phyloP scores from a whole-genome alignment of 2,113 vertebrate genomes.

The Accipiter cooperii region DNA sequence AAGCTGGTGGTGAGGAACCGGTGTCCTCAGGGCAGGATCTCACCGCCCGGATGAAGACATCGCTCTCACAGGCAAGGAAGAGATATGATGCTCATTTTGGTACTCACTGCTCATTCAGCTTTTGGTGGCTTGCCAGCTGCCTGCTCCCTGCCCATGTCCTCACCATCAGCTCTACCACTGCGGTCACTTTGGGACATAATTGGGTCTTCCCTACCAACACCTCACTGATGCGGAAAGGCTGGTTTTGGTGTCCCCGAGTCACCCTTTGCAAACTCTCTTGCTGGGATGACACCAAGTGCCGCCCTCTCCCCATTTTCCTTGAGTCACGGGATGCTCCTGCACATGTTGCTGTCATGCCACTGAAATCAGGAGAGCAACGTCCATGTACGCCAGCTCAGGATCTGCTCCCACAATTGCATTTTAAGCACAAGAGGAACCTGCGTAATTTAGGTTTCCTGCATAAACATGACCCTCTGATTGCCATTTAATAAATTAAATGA shows the following conservation, averaged over 20 bases:
- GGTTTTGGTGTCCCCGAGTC: neutral
- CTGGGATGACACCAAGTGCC: neutral
- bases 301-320: too few species aligned
- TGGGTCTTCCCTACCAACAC: neutral
- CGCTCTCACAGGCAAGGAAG: neutral
- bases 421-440: neutral
- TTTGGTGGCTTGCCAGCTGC: neutral
- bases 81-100: neutral
- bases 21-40: neutral
- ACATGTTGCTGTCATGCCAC: neutral
- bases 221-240: neutral
- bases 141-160: neutral
- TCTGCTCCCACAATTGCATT: neutral
- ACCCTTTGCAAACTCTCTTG: neutral
- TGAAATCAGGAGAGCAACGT: rapidly evolving
- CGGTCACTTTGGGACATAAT: rapidly evolving
- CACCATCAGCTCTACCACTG: neutral
- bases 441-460: neutral
- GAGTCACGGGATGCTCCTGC: neutral
- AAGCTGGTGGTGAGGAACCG: neutral
- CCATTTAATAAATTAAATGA: neutral
- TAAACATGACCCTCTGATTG: neutral
- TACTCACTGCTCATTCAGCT: neutral
- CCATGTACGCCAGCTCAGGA: neutral
- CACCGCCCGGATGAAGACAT: neutral